Base-by-base conservation (phyloP, 2,113 vertebrate species). In the Tricholaema leucomelas region DNA sequence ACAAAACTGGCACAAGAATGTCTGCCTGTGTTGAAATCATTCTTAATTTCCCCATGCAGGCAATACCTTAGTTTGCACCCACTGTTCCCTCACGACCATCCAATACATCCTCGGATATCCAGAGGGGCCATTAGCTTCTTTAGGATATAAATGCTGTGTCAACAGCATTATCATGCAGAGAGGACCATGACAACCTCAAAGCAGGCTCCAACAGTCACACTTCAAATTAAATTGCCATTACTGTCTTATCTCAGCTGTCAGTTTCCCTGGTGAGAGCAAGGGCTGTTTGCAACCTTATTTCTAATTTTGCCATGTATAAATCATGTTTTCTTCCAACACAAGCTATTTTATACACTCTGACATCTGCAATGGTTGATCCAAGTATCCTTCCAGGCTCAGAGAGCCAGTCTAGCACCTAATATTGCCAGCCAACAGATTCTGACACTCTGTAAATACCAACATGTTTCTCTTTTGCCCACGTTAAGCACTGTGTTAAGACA, bases 241-340 rank as follows among this genome's bases (percentile, higher is more conserved):
- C 33, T 71, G 72, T 15, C 52, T 92, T 85, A 85, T 77, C 79
- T 78, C 56, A 52, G 46, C n/a, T 83, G 79, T 88, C 88, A 87
- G 72, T 65, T 75, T 81, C 69, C 76, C 83, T 60, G 48, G 60
- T 17, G 4, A 73, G 24, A 58, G 33, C 3, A 4, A 76, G n/a
- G 38, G 54, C 52, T 80, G 60, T 64, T 35, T 85, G 36, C 69
- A 92, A 56, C 56, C 56, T 66, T 87, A 58, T 66, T 91, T 93
- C 82, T 64, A 82, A 30, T 71, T 63, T 64, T 80, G 30, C 71
- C 76, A 56, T 52, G 60, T 56, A 25, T 56, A 92, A 91, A 88
- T 66, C 73, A 75, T 1, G 0, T 38, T 60, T 76, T 80, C 67
- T 91, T 81, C 86, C 65, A 80, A 89, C 48, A 65, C 33, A 79